Evolutionary conservation across 2,797 vertebrate genomes (phyloP), one percentile per base, ranked within the genome.

Genomic region (Ataeniobius toweri): DNA sequence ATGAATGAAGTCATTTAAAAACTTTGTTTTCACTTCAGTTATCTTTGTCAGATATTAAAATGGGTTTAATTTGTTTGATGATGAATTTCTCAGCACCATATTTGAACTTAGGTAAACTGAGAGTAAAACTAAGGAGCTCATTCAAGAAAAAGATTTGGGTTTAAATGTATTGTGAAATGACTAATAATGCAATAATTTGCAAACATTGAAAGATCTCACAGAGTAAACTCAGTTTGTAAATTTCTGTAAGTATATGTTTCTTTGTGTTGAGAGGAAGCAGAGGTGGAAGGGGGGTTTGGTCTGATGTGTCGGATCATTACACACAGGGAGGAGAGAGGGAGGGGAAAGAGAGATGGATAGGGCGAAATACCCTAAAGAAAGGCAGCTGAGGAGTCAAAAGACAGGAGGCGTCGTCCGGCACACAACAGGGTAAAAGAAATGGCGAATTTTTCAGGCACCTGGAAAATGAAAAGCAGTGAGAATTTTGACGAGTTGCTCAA

Each of bases 381-480:
- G 78, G 73, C 75, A 86, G 77, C 46, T 0, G 80, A 83, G 80
- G 73, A 91, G 85, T 88, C 84, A 74, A 85, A 92, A 80, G 70
- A 74, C 80, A 70, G 79, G 83, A 91, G 87, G 50, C 41, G 3
- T 67, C 55, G 59, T 68, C 82, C 72, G 82, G 85, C 26, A 56
- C 63, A 82, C 86, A 24, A 36, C 68, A 18, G 44, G n/a, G 53
- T 59, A 18, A 61, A 59, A 67, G 44, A 90, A 88, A 99, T 99
- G 98, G 94, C 96, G 53, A 96, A 97, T 96, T 99, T 99, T 88
- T 94, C 96, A 80, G 98, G 98, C 74, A 97, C 91, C 88, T 99
- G 98, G 98, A 99, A 98, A 95, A 99, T 99, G 97, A 97, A 94
- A 86, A 97, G 96, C 97, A 99, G 98, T 78, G 97, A 98, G 94